Evolutionary conservation across 2,888 invertebrate genomes (phyloP).

Genomic region (Cephonodes hylas): DNA sequence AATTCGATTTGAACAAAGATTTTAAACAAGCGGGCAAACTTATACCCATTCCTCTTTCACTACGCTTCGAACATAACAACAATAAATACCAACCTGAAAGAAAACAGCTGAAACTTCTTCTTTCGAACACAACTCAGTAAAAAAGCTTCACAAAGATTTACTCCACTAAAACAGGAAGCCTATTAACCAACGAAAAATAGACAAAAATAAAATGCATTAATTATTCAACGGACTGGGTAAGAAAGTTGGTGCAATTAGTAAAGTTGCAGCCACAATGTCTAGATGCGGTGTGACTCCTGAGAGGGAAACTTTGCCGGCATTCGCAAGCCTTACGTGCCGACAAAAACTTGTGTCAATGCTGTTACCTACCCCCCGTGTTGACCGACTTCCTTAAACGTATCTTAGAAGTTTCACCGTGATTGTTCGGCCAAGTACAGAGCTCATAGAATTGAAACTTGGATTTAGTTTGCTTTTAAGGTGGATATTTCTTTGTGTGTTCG

Average conservation of each 20-base stretch:
- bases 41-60: no score
- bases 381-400: background rate
- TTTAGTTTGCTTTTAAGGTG: no score
- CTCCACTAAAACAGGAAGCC: background rate
- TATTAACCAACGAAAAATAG: background rate
- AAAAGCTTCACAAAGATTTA: background rate
- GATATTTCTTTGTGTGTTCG: no score
- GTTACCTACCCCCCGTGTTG: background rate
- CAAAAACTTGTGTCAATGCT: background rate
- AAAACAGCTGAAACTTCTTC: no score
- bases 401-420: background rate
- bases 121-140: no score
- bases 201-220: background rate
- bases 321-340: background rate
- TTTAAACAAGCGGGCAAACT: no score
- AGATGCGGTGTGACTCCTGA: background rate
- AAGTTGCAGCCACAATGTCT: background rate
- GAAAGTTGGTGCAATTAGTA: background rate
- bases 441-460: no score
- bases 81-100: no score
- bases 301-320: background rate
- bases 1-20: no score
- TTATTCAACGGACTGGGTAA: background rate
- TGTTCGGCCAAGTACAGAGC: no score
- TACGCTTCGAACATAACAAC: no score